Base-by-base conservation (phyloP, 2,113 vertebrate species). In the Thunnus maccoyii region DNA sequence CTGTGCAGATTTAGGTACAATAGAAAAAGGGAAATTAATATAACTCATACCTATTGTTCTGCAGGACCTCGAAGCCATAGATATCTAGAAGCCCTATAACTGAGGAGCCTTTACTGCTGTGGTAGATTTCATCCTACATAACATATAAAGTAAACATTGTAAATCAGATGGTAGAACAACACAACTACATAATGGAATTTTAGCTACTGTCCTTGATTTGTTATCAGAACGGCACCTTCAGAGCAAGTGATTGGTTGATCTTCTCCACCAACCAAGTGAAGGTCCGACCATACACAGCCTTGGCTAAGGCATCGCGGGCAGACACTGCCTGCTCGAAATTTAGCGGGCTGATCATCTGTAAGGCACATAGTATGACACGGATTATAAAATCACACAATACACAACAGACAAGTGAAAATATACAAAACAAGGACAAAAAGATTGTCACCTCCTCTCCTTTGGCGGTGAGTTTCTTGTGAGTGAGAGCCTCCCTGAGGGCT, bases 51-150 rank as follows among this genome's bases (percentile, higher is more conserved):
- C 98, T 99, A 88, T 99, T 99, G 87, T 97, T 95, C 84, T 98
- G 97, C 85, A 99, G 97, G 71, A 99, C 97, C 81, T 99, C 98
- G 83, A 99, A 99, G n/a, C 98, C 98, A 27, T 99, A 99, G 88
- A 99, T 99, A 62, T 99, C 98, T 32, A 99, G 93, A 67, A 99
- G 95, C 5, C 98, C 98, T 5, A 99, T 96, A 51, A 98, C 96
- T 0, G 97, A 96, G 50, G 96, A 97, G 78, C 91, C 91, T 69
- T 96, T 97, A 90, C 96, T 96, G 87, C 95, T 96, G 7, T 96
- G 95, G 93, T 95, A 92, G 36, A 96, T 95, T 15, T 96, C 92
- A 4, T 97, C 97, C 98, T 99, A 88, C 30, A 87, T 61, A 0
- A 75, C 16, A 86, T 10, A 77, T 3, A 22, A 51, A 61, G 2